Conservation (phyloP, 2,113 vertebrate genomes). For the Egretta garzetta region DNA sequence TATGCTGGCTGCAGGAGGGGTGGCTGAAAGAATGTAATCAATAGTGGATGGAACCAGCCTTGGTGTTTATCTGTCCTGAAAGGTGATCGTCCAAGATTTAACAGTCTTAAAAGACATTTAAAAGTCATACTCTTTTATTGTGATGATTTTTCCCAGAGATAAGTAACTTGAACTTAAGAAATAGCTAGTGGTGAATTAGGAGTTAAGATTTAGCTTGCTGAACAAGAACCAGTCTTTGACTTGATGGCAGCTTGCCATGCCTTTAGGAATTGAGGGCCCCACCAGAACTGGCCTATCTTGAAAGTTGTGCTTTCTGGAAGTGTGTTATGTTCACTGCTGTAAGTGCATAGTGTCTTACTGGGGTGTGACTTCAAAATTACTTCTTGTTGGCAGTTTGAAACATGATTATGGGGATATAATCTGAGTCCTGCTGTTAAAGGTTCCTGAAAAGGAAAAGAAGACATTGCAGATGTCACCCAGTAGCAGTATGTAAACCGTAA, state of each 20-base stretch:
- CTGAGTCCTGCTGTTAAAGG: not conserved
- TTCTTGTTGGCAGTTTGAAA: conserved; percentile 1
- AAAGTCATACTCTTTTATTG: not conserved
- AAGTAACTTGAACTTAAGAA: not conserved
- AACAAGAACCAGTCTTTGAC: not conserved
- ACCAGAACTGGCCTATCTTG: not conserved
- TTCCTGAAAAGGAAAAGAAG: not conserved
- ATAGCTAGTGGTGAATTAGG: not conserved
- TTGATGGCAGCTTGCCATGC: not conserved
- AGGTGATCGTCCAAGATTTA: not conserved
- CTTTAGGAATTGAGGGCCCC: not conserved
- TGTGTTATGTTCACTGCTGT: not conserved
- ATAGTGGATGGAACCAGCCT: not conserved
- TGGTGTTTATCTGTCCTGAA: not conserved
- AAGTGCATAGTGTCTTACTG: not conserved
- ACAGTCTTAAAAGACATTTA: not conserved
- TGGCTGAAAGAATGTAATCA: not conserved
- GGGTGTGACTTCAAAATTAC: not conserved
- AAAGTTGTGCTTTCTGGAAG: not conserved
- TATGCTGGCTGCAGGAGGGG: not conserved
- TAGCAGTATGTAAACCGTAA: not conserved
- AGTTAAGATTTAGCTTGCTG: not conserved
- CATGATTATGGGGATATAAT: not conserved
- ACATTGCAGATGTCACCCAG: not conserved
- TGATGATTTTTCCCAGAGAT: not conserved